Conservation (phyloP, 2,113 vertebrate genomes). For the Microcebus lehilahytsara region DNA sequence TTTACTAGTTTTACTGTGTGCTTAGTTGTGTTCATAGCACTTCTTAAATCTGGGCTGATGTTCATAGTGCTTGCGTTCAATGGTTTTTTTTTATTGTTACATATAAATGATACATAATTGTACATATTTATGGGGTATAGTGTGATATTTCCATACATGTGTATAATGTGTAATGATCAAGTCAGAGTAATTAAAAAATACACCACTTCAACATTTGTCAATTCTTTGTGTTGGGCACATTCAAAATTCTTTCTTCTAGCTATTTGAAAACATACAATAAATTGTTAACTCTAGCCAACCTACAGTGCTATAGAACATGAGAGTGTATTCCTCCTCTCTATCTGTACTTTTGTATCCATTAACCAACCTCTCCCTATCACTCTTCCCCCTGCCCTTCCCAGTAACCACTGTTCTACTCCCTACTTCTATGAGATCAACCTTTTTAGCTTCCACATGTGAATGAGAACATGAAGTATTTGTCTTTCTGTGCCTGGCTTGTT, state of each 20-base stretch:
- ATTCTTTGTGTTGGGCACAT: not conserved
- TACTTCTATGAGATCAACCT: not conserved
- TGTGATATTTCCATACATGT: not conserved
- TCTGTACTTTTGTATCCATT: not conserved
- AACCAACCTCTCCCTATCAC: not conserved
- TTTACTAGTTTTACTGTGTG: not conserved
- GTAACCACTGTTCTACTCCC: not conserved
- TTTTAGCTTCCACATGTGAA: not conserved
- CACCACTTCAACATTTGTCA: not conserved
- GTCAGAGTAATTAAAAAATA: not conserved
- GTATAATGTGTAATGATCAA: not conserved
- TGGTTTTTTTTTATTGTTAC: not conserved
- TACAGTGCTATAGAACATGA: not conserved
- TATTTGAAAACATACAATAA: not conserved
- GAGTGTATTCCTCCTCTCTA: not conserved
- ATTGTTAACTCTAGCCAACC: not conserved
- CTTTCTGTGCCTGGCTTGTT: not conserved
- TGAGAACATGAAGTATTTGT: not conserved
- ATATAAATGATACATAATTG: not conserved
- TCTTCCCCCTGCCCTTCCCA: not conserved
- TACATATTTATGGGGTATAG: not conserved
- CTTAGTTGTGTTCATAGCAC: not conserved
- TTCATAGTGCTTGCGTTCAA: not conserved
- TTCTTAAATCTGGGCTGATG: not conserved
- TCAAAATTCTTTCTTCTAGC: not conserved